phyloP scores from a whole-genome alignment of 2,113 vertebrate genomes.

The Aphyosemion australe region DNA sequence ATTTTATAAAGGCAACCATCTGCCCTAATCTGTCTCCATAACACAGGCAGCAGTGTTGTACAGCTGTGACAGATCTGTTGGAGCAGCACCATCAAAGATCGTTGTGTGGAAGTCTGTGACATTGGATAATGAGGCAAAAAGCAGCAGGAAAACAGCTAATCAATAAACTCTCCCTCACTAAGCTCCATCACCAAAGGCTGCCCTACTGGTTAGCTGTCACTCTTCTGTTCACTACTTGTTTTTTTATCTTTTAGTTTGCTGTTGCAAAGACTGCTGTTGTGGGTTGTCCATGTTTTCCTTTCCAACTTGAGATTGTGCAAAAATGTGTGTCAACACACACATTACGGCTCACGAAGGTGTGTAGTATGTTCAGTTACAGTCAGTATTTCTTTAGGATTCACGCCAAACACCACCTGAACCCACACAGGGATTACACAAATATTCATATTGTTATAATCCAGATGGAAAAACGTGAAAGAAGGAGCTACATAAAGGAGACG shows the following conservation, averaged over 20 bases:
- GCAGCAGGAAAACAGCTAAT: conserved; percentile 54
- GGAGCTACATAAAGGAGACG: too few species aligned
- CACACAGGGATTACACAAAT: too few species aligned
- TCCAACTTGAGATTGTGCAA: background rate
- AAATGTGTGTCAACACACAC: conserved; percentile 5
- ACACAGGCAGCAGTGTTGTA: background rate
- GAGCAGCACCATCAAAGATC: conserved; percentile 20
- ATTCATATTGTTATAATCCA: too few species aligned
- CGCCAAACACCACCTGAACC: too few species aligned
- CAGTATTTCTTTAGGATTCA: too few species aligned
- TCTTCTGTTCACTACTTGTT: background rate
- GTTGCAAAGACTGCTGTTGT: conserved; percentile 11
- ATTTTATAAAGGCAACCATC: background rate
- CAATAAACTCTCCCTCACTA: conserved; percentile 31
- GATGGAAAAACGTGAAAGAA: too few species aligned
- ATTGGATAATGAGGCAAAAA: conserved; percentile 61
- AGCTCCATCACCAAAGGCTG: conserved; percentile 27
- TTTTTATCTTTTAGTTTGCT: conserved; percentile 22
- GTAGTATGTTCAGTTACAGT: too few species aligned
- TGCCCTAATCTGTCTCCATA: background rate
- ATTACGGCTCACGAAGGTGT: too few species aligned
- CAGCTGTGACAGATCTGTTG: conserved; percentile 14
- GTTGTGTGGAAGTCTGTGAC: conserved; percentile 19
- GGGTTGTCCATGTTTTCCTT: conserved; percentile 7
- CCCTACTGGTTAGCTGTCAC: conserved; percentile 16